Conservation (phyloP, 1,140 invertebrate species). For the Parapsyche elsis region DNA sequence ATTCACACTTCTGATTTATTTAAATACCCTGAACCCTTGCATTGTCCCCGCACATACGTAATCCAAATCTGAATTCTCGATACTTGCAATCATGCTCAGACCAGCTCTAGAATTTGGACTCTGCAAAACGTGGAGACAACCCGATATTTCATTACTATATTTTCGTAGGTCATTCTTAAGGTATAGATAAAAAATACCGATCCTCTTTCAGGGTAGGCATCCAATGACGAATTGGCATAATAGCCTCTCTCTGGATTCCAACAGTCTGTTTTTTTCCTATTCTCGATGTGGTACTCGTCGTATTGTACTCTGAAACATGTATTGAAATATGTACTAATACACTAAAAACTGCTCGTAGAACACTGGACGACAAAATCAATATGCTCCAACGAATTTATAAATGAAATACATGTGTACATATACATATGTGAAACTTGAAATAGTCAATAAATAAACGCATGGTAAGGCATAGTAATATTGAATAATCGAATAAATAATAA, state of each 20-base stretch:
- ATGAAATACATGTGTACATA: too few species aligned
- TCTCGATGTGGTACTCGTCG: background rate
- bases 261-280: background rate
- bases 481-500: too few species aligned
- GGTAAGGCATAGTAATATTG: too few species aligned
- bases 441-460: too few species aligned
- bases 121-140: background rate
- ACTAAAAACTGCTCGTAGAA: too few species aligned
- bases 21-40: background rate
- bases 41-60: background rate
- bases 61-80: background rate
- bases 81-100: conserved; percentile 36
- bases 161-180: background rate
- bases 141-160: too few species aligned
- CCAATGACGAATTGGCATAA: background rate
- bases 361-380: too few species aligned
- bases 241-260: background rate
- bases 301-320: background rate
- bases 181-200: background rate
- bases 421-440: too few species aligned
- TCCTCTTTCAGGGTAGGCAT: background rate
- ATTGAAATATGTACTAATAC: background rate
- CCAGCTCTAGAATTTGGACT: background rate
- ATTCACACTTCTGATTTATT: background rate
- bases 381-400: too few species aligned